phyloP scores from a whole-genome alignment of 1,140 invertebrate species.

The Nautilus pompilius region DNA sequence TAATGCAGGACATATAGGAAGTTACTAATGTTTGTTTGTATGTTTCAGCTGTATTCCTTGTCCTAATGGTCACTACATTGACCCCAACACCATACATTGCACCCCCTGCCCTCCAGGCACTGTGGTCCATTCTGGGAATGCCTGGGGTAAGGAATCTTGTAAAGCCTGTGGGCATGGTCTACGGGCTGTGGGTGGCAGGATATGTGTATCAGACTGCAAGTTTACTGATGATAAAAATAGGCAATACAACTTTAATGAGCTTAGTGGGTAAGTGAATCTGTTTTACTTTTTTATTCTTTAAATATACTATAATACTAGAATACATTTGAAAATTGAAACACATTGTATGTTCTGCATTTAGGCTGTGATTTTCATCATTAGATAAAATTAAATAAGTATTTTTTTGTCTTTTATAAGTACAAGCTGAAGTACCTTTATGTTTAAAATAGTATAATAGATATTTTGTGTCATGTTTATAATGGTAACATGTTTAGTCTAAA shows the following conservation, averaged over 20 bases:
- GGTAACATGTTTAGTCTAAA: no score
- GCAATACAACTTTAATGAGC: constrained; percentile 56
- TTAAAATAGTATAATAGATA: no score
- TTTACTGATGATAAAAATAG: constrained; percentile 27
- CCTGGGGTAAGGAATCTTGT: constrained; percentile 58
- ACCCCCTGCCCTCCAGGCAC: constrained; percentile 57
- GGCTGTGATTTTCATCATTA: no score
- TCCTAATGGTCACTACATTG: constrained; percentile 59
- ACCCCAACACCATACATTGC: constrained; percentile 39
- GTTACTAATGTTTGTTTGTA: constrained; percentile 1
- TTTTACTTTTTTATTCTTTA: background rate
- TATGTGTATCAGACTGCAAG: constrained; percentile 45
- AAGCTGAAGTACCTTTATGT: no score
- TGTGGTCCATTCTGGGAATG: constrained; percentile 55
- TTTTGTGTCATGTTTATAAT: no score
- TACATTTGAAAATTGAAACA: background rate
- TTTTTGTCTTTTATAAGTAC: no score
- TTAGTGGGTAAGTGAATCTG: constrained; percentile 50
- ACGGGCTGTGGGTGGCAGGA: constrained; percentile 22
- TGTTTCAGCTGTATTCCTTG: constrained; percentile 60
- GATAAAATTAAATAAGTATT: no score
- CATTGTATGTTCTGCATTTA: no score
- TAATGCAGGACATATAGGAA: no score
- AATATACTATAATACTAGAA: background rate
- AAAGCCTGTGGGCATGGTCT: constrained; percentile 58